Evolutionary conservation across 2,797 vertebrate species (phyloP), one percentile per base, ranked within the genome.

Genomic region (Momotus momota): DNA sequence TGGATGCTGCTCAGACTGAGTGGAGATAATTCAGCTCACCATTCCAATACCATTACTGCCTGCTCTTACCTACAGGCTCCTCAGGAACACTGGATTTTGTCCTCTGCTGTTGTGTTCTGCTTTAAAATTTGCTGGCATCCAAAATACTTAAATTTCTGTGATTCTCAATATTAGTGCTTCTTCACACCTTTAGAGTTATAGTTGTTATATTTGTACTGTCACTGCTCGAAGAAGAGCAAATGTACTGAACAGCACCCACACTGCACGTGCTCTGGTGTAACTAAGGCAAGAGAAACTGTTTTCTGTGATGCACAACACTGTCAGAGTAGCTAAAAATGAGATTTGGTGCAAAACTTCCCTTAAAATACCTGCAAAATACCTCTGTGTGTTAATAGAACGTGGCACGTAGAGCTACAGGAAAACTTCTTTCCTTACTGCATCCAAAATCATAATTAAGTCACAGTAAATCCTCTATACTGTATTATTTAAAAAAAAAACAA

Each of bases 321-420:
- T 54, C 13, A 6, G 33, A 7, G 40, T 17, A 25, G 19, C 71
- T 93, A 16, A 33, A 61, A 45, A 52, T 10, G 60, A 57, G 58
- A 65, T 25, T 9, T 0, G 8, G 8, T 73, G 12, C 38, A 41
- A 1, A 26, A 60, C 29, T 82, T 26, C 57, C 29, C 58, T 70
- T 35, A 35, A 35, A 35, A 0, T 3, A 0, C 48, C 0, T 48
- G 35, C 27, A 26, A 1, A 58, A 43, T 35, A 33, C 17, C 38
- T 58, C 9, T 23, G 23, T 20, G 3, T 57, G n/a, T 72, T 67
- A 48, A 15, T 3, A 0, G 57, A 48, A 6, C 20, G 2, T 19
- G 20, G 31, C 46, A 35, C 1, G 0, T 40, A 43, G 74, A 75
- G 9, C 46, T 22, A 7, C 49, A 51, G 45, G 57, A 84, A 19